These are phyloP conservation scores for Periplaneta americana DNA, from an alignment of 1,140 invertebrate species.

Conservation along the genomic window DNA sequence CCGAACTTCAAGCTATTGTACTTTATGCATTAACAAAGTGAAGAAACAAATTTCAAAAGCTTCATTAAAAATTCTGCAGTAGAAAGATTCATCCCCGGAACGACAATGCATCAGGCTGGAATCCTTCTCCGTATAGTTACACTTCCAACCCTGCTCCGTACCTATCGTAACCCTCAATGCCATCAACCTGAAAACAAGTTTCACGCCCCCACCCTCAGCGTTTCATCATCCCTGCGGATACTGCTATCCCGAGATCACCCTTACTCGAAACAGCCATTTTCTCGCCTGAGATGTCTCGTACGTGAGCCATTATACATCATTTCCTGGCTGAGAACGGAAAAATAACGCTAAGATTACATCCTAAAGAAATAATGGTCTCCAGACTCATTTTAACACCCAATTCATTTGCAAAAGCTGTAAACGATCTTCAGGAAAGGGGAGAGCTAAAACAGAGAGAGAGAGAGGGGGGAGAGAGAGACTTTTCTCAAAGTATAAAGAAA, in stretches of 20 bases:
- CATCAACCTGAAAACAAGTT: neutral
- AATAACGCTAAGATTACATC: conserved; percentile 1
- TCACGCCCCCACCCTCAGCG: neutral
- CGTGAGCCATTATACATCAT: neutral
- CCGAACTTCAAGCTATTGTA: too few species aligned
- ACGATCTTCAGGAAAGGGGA: neutral
- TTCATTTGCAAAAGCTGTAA: conserved; percentile 8
- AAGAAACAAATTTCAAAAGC: too few species aligned
- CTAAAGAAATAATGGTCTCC: neutral
- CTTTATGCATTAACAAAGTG: too few species aligned
- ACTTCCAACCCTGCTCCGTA: neutral
- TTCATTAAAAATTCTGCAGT: neutral
- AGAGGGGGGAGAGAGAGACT: neutral
- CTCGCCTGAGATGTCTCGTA: neutral
- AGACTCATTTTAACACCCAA: conserved; percentile 8
- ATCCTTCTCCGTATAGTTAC: neutral
- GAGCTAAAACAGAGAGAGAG: neutral
- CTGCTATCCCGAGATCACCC: neutral
- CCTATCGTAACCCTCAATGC: neutral
- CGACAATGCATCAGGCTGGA: neutral
- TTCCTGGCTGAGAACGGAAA: neutral
- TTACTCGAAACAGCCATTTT: neutral
- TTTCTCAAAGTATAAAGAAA: neutral
- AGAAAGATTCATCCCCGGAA: neutral
- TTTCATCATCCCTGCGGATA: too few species aligned